A percentile compares a stretch with the other conserved stretches of the same genome.
phyloP scores from a whole-genome alignment of 2,888 invertebrate genomes.

The Antheraea assamensis region DNA sequence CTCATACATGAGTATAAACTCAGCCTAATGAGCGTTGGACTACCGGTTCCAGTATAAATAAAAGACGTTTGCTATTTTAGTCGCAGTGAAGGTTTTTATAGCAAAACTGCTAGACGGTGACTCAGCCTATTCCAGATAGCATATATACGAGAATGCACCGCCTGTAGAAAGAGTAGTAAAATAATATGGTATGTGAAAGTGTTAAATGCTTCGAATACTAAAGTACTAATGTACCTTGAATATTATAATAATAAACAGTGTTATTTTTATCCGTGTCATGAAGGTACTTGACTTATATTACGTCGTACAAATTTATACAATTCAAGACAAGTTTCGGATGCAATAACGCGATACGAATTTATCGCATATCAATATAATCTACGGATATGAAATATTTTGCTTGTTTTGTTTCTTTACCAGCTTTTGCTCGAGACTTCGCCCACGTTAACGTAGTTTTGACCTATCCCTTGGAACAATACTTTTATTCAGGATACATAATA shows the following conservation, averaged over 20 bases:
- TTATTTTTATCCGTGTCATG: not conserved
- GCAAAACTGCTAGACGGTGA: not conserved
- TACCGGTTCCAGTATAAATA: slow-evolving; percentile 4
- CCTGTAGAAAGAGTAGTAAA: not conserved
- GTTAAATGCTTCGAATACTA: not conserved
- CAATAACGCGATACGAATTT: not conserved
- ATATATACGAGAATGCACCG: not conserved
- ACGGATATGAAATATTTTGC: not conserved
- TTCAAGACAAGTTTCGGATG: not conserved
- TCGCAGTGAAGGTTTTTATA: slow-evolving; percentile 12
- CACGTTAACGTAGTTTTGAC: too few relatives aligned
- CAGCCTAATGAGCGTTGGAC: not conserved
- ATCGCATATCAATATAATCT: not conserved
- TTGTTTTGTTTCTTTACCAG: not conserved
- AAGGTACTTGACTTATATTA: not conserved
- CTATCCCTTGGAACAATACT: too few relatives aligned
- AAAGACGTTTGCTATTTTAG: slow-evolving; percentile 12
- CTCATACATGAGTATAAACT: not conserved
- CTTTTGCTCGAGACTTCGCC: too few relatives aligned
- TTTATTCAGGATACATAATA: too few relatives aligned
- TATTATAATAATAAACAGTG: not conserved
- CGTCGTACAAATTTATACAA: not conserved
- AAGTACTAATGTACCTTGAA: too few relatives aligned
- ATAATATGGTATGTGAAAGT: slow-evolving; percentile 17
- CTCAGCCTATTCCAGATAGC: not conserved